Evolutionary conservation across 2,113 vertebrate genomes (phyloP).

Genomic region (Actenoides lindsayi): DNA sequence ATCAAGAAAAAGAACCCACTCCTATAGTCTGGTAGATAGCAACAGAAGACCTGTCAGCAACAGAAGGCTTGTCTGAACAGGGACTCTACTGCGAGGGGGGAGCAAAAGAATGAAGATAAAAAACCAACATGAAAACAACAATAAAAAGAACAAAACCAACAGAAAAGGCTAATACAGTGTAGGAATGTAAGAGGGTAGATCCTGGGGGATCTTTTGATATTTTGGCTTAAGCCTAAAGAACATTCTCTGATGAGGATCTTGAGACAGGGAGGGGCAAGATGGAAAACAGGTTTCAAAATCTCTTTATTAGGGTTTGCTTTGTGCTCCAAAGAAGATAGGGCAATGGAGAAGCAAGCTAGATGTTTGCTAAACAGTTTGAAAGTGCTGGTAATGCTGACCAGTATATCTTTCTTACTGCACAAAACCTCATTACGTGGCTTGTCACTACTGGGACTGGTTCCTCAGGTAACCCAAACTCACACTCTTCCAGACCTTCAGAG

Average conservation of each 20-base stretch:
- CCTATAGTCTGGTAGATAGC: neutral
- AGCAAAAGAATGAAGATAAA: neutral
- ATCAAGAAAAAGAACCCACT: neutral
- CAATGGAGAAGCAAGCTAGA: neutral
- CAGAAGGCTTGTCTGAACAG: neutral
- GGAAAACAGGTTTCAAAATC: neutral
- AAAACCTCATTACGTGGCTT: neutral
- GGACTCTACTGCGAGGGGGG: neutral
- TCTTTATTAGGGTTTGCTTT: neutral
- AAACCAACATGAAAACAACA: neutral
- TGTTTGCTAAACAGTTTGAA: neutral
- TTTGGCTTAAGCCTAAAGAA: neutral
- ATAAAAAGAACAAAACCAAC: neutral
- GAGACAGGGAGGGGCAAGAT: neutral
- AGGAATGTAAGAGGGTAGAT: neutral
- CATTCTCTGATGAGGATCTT: neutral
- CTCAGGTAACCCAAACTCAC: neutral
- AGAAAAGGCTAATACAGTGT: neutral
- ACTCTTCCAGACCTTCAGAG: neutral
- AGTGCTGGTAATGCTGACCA: neutral
- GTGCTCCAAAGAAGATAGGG: neutral
- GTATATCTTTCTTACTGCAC: neutral
- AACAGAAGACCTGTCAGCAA: neutral
- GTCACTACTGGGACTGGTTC: neutral
- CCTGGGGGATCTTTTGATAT: neutral